Evolutionary conservation across 2,888 invertebrate genomes (phyloP).

Genomic region (Dryomyza anilis): DNA sequence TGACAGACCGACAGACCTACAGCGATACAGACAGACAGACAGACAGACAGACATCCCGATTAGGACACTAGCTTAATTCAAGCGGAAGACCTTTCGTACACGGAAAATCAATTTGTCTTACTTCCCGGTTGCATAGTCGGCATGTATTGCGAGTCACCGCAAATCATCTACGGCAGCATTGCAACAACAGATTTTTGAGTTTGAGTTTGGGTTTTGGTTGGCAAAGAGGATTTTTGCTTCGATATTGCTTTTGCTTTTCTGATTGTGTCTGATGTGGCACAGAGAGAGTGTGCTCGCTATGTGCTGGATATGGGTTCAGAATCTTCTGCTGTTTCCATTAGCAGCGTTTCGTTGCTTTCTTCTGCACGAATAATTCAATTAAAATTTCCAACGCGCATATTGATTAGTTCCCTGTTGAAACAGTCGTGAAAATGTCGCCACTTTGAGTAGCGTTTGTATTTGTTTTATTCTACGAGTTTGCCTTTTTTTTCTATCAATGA

Average conservation of each 20-base stretch:
- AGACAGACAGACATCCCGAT: neutral
- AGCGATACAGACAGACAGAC: too few species aligned
- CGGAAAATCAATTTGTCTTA: conserved; percentile 25
- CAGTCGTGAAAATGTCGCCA: neutral
- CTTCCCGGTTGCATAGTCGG: conserved; percentile 3
- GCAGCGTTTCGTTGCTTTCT: neutral
- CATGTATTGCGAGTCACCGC: conserved; percentile 7
- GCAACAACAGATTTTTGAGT: neutral
- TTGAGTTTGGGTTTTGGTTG: neutral
- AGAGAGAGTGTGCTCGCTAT: neutral
- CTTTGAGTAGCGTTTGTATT: neutral
- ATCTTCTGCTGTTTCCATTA: neutral
- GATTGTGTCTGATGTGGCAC: neutral
- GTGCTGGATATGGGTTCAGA: too few species aligned
- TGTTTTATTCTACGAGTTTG: too few species aligned
- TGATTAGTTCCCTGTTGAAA: conserved; percentile 7
- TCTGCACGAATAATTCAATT: conserved; percentile 20
- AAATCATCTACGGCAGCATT: conserved; percentile 9
- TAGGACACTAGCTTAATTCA: conserved; percentile 16
- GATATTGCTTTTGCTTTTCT: conserved; percentile 1
- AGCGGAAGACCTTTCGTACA: conserved; percentile 20
- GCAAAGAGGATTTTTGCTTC: neutral
- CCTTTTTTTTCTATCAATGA: neutral
- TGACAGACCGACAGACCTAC: too few species aligned
- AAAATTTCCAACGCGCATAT: conserved; percentile 18